Evolutionary conservation across 1,140 invertebrate genomes (phyloP).

Genomic region (Lysiphlebus fabarum): DNA sequence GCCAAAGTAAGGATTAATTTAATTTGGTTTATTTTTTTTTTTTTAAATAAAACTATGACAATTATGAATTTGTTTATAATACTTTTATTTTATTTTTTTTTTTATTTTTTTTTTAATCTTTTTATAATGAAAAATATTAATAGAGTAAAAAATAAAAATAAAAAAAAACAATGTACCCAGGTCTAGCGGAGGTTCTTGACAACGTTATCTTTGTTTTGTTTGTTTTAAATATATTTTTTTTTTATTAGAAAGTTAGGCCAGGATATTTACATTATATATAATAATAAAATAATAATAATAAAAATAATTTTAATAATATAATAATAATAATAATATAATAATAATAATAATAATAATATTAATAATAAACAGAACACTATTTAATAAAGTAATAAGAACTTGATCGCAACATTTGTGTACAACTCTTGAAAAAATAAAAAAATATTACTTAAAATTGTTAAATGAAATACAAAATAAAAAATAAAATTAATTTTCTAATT

Average conservation of each 20-base stretch:
- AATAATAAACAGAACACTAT: neutral
- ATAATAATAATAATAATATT: neutral
- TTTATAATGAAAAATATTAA: neutral
- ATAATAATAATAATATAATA: no score
- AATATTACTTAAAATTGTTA: no score
- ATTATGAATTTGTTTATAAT: no score
- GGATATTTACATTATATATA: neutral
- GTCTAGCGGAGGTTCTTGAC: constrained; percentile 53
- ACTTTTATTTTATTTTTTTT: no score
- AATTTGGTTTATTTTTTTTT: constrained; percentile 1
- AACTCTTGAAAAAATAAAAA: no score
- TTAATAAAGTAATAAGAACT: constrained; percentile 5
- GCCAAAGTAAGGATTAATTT: constrained; percentile 38
- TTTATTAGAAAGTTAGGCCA: neutral
- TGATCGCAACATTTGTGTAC: constrained; percentile 2
- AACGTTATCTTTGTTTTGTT: constrained; percentile 20
- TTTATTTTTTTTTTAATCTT: constrained; percentile 12
- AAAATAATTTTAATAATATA: constrained; percentile 4
- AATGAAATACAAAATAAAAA: no score
- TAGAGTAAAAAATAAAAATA: neutral
- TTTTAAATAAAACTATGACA: no score
- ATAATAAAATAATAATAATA: constrained; percentile 5
- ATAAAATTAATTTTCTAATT: no score
- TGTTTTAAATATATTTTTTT: constrained; percentile 8
- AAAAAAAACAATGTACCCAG: constrained; percentile 23